Evolutionary conservation across 2,797 vertebrate genomes (phyloP).

Genomic region (Linurgus olivaceus): DNA sequence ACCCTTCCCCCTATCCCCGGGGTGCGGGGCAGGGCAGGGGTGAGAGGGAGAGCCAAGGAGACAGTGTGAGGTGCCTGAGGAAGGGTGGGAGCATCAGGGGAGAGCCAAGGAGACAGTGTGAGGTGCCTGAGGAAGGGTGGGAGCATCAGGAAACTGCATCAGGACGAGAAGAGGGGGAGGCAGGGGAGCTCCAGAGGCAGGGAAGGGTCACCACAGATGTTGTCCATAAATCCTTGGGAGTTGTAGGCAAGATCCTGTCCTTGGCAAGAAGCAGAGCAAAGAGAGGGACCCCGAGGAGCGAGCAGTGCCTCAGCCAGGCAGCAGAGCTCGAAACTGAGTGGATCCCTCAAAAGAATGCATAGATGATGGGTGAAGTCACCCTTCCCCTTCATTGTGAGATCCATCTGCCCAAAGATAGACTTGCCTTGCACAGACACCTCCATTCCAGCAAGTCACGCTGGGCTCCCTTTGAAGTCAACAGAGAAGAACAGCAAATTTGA

Average conservation of each 20-base stretch:
- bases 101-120: rapidly evolving
- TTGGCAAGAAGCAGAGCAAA: not conserved
- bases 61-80: rapidly evolving
- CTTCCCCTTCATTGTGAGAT: not conserved
- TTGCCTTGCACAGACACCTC: not conserved
- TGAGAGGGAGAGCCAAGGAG: not conserved
- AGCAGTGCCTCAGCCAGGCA: not conserved
- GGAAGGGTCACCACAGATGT: rapidly evolving
- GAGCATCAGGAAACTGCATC: rapidly evolving
- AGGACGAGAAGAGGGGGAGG: not conserved
- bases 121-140: not conserved
- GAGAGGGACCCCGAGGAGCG: not conserved
- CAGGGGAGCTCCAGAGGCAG: not conserved
- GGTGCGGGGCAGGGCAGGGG: not conserved
- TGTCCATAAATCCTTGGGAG: not conserved
- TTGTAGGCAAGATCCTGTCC: not conserved
- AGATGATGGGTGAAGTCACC: not conserved
- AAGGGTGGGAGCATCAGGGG: not conserved
- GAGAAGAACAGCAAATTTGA: not conserved
- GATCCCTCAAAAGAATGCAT: not conserved
- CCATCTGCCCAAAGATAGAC: conserved; percentile 18
- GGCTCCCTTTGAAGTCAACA: not conserved
- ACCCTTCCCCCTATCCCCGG: no score
- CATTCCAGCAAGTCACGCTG: not conserved
- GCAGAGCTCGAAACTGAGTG: not conserved